These are phyloP conservation scores for Acanthiza pusilla DNA, from an alignment of 2,797 vertebrate genomes.

Conservation along the genomic window DNA sequence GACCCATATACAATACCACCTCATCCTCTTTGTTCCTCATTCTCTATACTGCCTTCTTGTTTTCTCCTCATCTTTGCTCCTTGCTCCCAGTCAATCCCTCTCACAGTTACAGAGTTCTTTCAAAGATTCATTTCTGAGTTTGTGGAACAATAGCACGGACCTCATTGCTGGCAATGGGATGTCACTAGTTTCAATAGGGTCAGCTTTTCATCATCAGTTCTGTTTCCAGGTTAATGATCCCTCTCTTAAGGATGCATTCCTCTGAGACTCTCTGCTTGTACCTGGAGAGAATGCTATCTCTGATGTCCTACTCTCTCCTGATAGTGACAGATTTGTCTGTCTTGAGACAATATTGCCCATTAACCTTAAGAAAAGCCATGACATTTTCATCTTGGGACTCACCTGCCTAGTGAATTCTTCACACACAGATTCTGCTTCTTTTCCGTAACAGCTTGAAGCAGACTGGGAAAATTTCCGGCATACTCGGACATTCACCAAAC, in stretches of 20 bases:
- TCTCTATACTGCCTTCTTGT: neutral
- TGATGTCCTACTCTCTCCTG: neutral
- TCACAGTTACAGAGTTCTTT: neutral
- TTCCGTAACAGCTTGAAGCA: slow-evolving; percentile 18
- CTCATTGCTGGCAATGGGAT: neutral
- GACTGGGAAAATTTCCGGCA: slow-evolving; percentile 49
- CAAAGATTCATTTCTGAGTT: neutral
- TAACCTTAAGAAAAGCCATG: neutral
- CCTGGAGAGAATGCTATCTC: neutral
- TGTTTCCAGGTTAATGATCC: neutral
- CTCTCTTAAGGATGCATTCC: neutral
- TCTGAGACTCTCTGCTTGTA: neutral
- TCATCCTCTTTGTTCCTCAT: neutral
- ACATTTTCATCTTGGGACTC: neutral
- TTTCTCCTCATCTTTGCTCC: neutral
- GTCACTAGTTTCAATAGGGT: neutral
- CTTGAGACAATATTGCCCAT: neutral
- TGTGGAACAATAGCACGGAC: neutral
- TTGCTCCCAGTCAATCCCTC: neutral
- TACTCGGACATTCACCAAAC: slow-evolving; percentile 35
- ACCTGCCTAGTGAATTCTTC: slow-evolving; percentile 52
- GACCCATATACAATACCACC: neutral
- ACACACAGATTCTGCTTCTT: slow-evolving; percentile 49
- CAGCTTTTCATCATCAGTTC: neutral
- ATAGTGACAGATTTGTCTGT: neutral